Conservation (phyloP, 2,888 invertebrate genomes). For the Dolichomitus sp. region DNA sequence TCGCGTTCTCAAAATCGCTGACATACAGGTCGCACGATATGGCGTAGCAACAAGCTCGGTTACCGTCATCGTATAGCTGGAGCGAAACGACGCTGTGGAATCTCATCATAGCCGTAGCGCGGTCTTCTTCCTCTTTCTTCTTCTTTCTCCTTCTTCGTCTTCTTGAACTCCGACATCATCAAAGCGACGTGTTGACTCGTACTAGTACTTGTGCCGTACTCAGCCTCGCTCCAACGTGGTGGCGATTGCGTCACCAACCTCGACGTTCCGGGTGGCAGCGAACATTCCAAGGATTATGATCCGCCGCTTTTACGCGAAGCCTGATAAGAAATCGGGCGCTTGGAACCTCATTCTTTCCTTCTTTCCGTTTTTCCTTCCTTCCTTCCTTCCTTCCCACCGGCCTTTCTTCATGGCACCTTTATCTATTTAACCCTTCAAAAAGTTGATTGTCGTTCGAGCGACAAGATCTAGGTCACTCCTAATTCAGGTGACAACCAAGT, state of each 20-base stretch:
- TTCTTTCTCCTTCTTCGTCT: neutral
- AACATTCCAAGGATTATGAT: conserved; percentile 70
- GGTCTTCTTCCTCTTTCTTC: conserved; percentile 40
- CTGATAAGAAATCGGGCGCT: conserved; percentile 58
- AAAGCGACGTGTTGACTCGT: conserved; percentile 29
- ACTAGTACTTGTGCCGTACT: conserved; percentile 1
- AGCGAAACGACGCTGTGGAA: conserved; percentile 68
- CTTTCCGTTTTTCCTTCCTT: neutral
- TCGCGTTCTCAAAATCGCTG: neutral
- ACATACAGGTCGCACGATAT: neutral
- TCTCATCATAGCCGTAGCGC: conserved; percentile 68
- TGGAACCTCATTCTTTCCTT: conserved; percentile 33
- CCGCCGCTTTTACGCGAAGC: conserved; percentile 52
- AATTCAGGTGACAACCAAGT: neutral
- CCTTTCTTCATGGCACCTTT: conserved; percentile 2
- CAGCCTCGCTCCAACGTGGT: conserved; percentile 19
- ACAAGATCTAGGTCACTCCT: conserved; percentile 45
- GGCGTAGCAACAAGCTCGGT: neutral
- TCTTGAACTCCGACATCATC: conserved; percentile 19
- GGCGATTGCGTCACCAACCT: conserved; percentile 64
- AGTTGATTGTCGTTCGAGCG: conserved; percentile 7
- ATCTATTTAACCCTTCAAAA: conserved; percentile 22
- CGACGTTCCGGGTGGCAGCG: conserved; percentile 65
- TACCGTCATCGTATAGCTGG: conserved; percentile 40
- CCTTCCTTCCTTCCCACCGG: conserved; percentile 1